Base-by-base conservation (phyloP, 2,888 invertebrate genomes). In the Leptopterna dolabrata region DNA sequence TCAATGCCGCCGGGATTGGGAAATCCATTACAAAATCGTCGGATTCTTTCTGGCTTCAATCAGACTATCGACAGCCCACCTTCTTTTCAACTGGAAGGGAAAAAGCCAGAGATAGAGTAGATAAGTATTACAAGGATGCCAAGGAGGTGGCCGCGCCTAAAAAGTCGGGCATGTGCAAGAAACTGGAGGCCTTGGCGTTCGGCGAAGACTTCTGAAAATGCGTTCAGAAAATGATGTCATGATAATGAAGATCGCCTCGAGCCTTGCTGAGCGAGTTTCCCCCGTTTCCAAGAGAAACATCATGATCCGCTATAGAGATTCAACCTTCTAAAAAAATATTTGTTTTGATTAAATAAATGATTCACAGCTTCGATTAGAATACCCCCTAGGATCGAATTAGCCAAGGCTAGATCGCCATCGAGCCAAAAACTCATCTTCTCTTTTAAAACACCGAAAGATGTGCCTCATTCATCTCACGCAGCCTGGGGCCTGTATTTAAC, bases 71-170 rank as follows among this genome's bases (percentile, higher is more conserved):
- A 63, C 63, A 63, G 27, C 36, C 6, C 27, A 7, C 63, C 63
- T 63, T 63, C 63, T 63, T 19, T 6, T 27, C 16, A n/a, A 19
- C 19, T 55, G n/a, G n/a, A 7, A 36, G 19, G 24, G 63, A 27
- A 63, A 63, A 11, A n/a, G 27, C 24, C 63, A 63, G 63, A 24
- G 24, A 63, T 63, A 24, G 24, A 63, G 43, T 27, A 30, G 81
- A 27, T 81, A 81, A 81, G 81, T 47, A 55, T 81, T 81, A 55
- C 81, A 81, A 81, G 81, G 81, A 81, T 81, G 81, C 55, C 81
- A 51, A 36, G 81, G 51, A 29, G 81, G 27, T n/a, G 36, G 55
- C 81, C 81, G 55, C 81, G 9, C 81, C 81, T 81, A 51, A 47
- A n/a, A 81, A 81, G 51, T 51, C 81, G 81, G 55, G 81, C 81